Base-by-base conservation (phyloP, 1,140 invertebrate genomes). In the Homalodisca vitripennis region DNA sequence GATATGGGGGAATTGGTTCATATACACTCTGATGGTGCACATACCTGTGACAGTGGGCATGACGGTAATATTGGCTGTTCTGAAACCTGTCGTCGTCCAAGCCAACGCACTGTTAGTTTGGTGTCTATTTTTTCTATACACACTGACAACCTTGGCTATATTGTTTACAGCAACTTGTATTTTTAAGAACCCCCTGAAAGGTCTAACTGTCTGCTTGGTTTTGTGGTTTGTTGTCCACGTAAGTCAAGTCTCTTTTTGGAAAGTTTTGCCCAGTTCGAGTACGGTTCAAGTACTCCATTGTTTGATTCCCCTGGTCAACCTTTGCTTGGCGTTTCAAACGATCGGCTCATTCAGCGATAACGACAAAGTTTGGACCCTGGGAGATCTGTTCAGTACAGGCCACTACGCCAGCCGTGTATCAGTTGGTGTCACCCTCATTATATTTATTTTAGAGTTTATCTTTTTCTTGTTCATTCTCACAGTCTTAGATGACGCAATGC, bases 1-100 rank as follows among this genome's bases (percentile, higher is more conserved):
- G 64, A 81, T 89, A 68, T 89, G 87, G 86, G 47, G 82, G 1
- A 84, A 85, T 14, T 88, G 87, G 85, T 88, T 88, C 74, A 74
- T 84, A 1, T 84, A 87, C 70, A 83, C 84, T 66, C 70, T 88
- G n/a, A 80, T 88, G 65, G 74, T 86, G 1, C 70, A 84, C 30
- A 2, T 60, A 10, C 55, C 55, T 6, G 27, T 60, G 2, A 60
- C 24, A 10, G 1, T 29, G 24, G 2, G 14, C 3, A 26, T 29
- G 14, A 12, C 55, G 12, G 3, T 60, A 6, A 26, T 60, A 22
- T 10, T 60, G 24, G 29, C 55, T 13, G 55, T 27, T 60, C 14
- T 13, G 22, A n/a, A 60, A 30, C 55, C 55, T 22, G 26, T 60
- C 2, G 14, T 60, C 6, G 24, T 60, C 29, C 6, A 27, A 22